phyloP scores from a whole-genome alignment of 2,113 vertebrate genomes.

The Noturus placidus region DNA sequence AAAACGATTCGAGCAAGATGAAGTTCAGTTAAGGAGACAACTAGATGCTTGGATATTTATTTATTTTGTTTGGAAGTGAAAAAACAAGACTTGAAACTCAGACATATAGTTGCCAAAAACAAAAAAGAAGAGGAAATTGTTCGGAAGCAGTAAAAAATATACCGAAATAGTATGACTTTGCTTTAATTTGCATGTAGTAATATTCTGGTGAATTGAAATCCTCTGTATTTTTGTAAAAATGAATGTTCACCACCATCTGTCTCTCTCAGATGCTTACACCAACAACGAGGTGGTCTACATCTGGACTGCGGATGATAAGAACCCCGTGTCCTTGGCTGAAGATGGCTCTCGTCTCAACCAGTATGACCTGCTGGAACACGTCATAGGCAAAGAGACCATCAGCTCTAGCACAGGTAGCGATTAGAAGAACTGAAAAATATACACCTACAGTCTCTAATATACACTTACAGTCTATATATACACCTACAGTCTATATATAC shows the following conservation, averaged over 20 bases:
- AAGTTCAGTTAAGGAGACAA: background rate
- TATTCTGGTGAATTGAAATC: background rate
- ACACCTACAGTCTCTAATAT: too few species aligned
- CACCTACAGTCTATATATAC: too few species aligned
- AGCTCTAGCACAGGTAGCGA: constrained; percentile 94
- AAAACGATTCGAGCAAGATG: background rate
- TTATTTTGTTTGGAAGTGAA: background rate
- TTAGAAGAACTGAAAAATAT: background rate
- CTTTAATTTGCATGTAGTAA: background rate
- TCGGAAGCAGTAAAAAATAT: background rate
- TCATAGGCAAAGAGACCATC: constrained; percentile 94
- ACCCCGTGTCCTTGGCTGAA: constrained; percentile 89
- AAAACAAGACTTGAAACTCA: background rate
- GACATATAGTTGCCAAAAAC: background rate
- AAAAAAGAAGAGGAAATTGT: background rate
- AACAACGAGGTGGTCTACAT: constrained; percentile 96
- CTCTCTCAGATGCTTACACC: constrained; percentile 90
- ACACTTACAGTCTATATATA: too few species aligned
- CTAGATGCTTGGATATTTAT: background rate
- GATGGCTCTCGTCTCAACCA: constrained; percentile 97
- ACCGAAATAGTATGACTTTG: background rate
- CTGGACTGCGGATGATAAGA: constrained; percentile 91
- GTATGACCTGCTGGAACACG: constrained; percentile 93
- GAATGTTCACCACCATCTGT: background rate
- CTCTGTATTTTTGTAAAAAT: background rate